Base-by-base conservation (phyloP, 2,888 invertebrate genomes). In the Hanleya hanleyi region DNA sequence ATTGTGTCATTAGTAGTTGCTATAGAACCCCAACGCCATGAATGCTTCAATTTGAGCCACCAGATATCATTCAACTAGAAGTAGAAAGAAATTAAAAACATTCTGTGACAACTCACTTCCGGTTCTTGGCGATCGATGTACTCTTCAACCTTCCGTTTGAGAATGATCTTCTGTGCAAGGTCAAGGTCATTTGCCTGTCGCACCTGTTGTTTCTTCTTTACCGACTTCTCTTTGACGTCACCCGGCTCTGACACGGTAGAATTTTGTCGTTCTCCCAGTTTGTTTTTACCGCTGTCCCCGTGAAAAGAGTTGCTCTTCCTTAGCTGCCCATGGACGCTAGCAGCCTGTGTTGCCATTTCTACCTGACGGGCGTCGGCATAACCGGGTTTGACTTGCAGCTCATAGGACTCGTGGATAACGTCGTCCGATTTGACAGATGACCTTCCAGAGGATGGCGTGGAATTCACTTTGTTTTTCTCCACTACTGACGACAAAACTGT, bases 121-220 rank as follows among this genome's bases (percentile, higher is more conserved):
- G 57, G 57, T 9, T 57, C 57, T 32, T 57, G 57, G 22, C 57
- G 22, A 32, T 57, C 57, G 15, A 57, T 57, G 9, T 57, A 57
- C 32, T 57, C 57, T 26, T 57, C 57, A 4, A 57, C 57, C 32
- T 57, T 57, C 32, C 57, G 22, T 26, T 57, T 57, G 12, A 57
- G 32, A 26, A 57, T 57, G 57, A 57, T 57, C 32, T 57, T 57
- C 32, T 57, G 57, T 1, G 57, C 57, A 1, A 57, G 32, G 32
- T 57, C 57, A 29, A 57, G 32, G 32, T 57, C 57, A 29, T 57
- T 57, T 15, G 57, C 57, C 32, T 57, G 57, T 26, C 57, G 57
- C 4, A 15, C 26, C 29, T 57, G 57, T 57, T 29, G 57, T 26
- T 57, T 57, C 26, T 57, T 57, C 57, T 57, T 57, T 15, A 57